Evolutionary conservation across 1,140 invertebrate species (phyloP).

Genomic region (Pectinophora gossypiella): DNA sequence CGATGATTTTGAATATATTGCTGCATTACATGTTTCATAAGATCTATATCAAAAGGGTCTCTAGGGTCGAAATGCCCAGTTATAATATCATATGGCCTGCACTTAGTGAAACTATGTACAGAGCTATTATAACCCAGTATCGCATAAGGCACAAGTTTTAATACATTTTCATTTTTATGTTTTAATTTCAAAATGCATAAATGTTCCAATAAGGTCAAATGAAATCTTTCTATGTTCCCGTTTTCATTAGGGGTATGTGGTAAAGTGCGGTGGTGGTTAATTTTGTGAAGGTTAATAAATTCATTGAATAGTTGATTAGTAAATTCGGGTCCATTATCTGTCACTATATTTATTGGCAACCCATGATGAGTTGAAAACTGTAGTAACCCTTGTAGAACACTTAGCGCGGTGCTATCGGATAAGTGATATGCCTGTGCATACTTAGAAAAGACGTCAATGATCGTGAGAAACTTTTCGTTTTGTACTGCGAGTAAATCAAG

Average conservation of each 20-base stretch:
- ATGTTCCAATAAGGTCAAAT: slow-evolving; percentile 7
- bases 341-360: not conserved
- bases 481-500: not conserved
- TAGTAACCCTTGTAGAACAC: not conserved
- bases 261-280: not conserved
- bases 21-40: not conserved
- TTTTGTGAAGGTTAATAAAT: slow-evolving; percentile 2
- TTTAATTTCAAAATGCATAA: slow-evolving; percentile 5
- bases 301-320: slow-evolving; percentile 13
- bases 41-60: not conserved
- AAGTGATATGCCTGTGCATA: slow-evolving; percentile 8
- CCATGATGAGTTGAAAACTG: slow-evolving; percentile 6
- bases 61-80: slow-evolving; percentile 5
- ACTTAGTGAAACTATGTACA: slow-evolving; percentile 8
- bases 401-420: not conserved
- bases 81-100: slow-evolving; percentile 6
- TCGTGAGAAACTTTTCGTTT: slow-evolving; percentile 4
- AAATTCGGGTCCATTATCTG: slow-evolving; percentile 7
- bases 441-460: slow-evolving; percentile 8
- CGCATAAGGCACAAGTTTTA: slow-evolving; percentile 3
- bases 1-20: slow-evolving; percentile 4
- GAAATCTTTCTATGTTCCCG: slow-evolving; percentile 7
- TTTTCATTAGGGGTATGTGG: slow-evolving; percentile 4
- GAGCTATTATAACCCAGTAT: slow-evolving; percentile 9
- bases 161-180: slow-evolving; percentile 2